These are phyloP conservation scores for Chrysemys picta DNA, from an alignment of 2,113 vertebrate species.

Conservation along the genomic window DNA sequence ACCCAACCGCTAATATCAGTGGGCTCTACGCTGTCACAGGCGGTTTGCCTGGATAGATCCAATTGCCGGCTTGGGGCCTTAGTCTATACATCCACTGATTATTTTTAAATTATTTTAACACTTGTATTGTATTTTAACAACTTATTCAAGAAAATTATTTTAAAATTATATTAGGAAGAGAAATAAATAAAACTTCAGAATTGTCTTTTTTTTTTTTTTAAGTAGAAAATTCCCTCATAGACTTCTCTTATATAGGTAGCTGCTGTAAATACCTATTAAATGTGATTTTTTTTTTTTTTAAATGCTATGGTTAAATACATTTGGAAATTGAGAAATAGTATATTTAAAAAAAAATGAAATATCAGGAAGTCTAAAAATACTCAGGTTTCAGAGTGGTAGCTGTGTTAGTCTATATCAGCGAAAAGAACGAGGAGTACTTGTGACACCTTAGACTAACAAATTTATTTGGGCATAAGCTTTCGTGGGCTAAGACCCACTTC, in stretches of 20 bases:
- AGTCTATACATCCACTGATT: not conserved
- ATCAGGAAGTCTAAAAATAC: accelerated
- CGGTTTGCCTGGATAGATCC: not conserved
- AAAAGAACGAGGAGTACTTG: no score
- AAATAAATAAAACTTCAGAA: not conserved
- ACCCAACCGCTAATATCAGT: no score
- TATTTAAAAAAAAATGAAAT: not conserved
- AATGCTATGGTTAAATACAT: not conserved
- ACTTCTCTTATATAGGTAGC: no score
- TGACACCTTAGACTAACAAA: no score
- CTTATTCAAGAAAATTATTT: not conserved
- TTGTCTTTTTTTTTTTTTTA: no score
- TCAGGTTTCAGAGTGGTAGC: no score
- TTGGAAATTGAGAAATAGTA: not conserved
- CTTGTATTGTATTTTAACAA: not conserved
- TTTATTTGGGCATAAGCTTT: no score
- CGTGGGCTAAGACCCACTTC: no score
- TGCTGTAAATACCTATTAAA: not conserved
- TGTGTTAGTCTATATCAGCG: no score
- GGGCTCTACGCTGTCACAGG: no score
- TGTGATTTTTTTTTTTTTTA: not conserved
- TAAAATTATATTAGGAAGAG: not conserved
- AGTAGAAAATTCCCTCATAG: no score
- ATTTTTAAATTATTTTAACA: not conserved
- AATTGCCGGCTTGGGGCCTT: not conserved